Evolutionary conservation across 1,140 invertebrate genomes (phyloP).

Genomic region (Adelges cooleyi): DNA sequence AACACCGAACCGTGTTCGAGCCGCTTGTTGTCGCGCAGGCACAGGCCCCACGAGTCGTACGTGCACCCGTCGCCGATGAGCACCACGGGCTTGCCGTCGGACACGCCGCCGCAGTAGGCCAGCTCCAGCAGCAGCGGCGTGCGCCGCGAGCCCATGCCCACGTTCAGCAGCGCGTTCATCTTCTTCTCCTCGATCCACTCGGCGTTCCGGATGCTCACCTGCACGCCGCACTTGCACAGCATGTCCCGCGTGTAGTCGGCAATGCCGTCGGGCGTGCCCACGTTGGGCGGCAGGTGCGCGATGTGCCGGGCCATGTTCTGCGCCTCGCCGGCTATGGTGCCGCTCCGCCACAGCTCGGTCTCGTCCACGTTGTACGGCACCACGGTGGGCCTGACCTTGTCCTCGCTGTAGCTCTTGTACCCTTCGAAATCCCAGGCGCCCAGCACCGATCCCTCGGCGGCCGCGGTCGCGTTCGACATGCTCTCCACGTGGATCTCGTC

Average conservation of each 20-base stretch:
- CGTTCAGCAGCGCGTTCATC: no score
- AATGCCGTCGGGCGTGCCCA: constrained; percentile 51
- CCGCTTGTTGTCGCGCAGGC: constrained; percentile 45
- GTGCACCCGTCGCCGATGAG: constrained; percentile 49
- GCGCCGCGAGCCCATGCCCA: no score
- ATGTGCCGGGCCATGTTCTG: constrained; percentile 50
- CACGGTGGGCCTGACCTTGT: not conserved
- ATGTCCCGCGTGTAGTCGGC: constrained; percentile 41
- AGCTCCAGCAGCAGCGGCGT: no score
- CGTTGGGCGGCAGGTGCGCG: constrained; percentile 52
- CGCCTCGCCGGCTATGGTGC: constrained; percentile 36
- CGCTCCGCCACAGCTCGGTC: constrained; percentile 44
- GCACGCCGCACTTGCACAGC: no score
- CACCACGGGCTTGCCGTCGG: constrained; percentile 39
- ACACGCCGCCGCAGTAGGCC: constrained; percentile 34
- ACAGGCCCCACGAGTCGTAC: constrained; percentile 56
- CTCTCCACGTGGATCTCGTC: constrained; percentile 54
- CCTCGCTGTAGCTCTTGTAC: no score
- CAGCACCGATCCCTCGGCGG: constrained; percentile 59
- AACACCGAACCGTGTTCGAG: constrained; percentile 54
- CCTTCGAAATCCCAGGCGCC: constrained; percentile 54
- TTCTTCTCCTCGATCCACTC: no score
- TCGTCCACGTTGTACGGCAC: constrained; percentile 36
- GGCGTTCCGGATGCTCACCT: no score
- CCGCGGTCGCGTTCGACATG: constrained; percentile 57